These are phyloP conservation scores for Sciurus carolinensis DNA, from an alignment of 2,797 vertebrate genomes.

Conservation along the genomic window DNA sequence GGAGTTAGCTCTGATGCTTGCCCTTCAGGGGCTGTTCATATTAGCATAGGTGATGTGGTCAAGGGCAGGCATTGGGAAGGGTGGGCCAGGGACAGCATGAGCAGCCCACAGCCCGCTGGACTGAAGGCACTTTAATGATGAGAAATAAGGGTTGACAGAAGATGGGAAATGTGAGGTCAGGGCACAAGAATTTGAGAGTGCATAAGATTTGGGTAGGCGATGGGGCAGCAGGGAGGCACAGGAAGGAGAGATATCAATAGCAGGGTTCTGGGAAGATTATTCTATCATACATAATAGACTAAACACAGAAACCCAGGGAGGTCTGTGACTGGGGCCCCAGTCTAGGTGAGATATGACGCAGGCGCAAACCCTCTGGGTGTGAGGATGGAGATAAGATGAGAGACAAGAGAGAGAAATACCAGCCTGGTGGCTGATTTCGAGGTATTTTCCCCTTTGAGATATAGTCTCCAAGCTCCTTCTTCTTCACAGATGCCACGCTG, in stretches of 20 bases:
- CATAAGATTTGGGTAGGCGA: not conserved
- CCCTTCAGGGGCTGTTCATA: not conserved
- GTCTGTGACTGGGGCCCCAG: not conserved
- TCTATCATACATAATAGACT: not conserved
- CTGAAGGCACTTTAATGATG: no score
- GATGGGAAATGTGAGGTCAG: not conserved
- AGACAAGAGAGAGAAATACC: slow-evolving; percentile 8
- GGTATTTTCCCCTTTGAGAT: slow-evolving; percentile 39
- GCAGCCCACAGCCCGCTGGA: no score
- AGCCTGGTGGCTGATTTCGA: not conserved
- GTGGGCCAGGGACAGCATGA: not conserved
- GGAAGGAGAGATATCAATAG: not conserved
- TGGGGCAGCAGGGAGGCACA: not conserved
- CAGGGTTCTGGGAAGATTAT: not conserved
- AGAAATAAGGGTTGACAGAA: not conserved
- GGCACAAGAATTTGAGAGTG: not conserved
- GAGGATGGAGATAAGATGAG: not conserved
- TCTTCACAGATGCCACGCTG: slow-evolving; percentile 46
- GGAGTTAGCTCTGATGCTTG: not conserved
- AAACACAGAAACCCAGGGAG: not conserved
- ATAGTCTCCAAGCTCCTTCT: slow-evolving; percentile 39
- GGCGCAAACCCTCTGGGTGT: not conserved
- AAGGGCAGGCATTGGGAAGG: not conserved
- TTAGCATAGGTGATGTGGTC: not conserved
- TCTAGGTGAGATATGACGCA: not conserved